These are phyloP conservation scores for Vulpes ferrilata DNA, from an alignment of 2,113 vertebrate species.

Conservation along the genomic window DNA sequence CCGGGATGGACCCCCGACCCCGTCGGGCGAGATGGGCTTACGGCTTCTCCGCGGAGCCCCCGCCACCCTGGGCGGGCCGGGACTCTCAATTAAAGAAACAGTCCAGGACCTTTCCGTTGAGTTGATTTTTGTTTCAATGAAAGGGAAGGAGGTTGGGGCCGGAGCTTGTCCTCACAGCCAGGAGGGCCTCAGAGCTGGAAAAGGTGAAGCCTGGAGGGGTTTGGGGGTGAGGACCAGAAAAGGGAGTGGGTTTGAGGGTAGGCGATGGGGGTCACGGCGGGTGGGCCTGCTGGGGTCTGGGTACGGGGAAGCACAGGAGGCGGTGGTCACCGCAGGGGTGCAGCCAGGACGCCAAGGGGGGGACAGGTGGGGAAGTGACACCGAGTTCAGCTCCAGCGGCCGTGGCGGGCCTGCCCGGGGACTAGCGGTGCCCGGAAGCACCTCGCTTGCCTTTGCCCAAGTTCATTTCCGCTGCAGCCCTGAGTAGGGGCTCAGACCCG, in stretches of 20 bases:
- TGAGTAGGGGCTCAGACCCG: not conserved
- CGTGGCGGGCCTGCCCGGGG: not conserved
- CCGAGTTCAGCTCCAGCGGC: rapidly evolving
- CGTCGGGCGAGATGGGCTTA: not conserved
- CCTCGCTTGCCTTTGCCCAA: not conserved
- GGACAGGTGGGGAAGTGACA: rapidly evolving
- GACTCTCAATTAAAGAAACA: not conserved
- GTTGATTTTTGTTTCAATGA: not conserved
- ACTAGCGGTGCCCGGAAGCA: rapidly evolving
- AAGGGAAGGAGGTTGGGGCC: not conserved
- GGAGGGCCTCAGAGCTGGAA: not conserved
- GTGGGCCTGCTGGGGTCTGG: no score
- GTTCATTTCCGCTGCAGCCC: not conserved
- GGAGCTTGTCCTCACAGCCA: rapidly evolving
- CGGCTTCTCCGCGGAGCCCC: not conserved
- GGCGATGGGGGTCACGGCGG: not conserved
- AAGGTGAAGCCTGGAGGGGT: not conserved
- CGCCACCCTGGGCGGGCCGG: not conserved
- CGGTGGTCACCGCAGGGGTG: rapidly evolving
- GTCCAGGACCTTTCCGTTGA: not conserved
- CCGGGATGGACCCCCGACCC: rapidly evolving
- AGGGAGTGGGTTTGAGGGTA: not conserved
- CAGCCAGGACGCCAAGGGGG: not conserved
- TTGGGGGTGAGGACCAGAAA: not conserved
- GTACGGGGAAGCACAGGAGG: not conserved